These are phyloP conservation scores for Cephonodes hylas DNA, from an alignment of 2,888 invertebrate genomes.

Conservation along the genomic window DNA sequence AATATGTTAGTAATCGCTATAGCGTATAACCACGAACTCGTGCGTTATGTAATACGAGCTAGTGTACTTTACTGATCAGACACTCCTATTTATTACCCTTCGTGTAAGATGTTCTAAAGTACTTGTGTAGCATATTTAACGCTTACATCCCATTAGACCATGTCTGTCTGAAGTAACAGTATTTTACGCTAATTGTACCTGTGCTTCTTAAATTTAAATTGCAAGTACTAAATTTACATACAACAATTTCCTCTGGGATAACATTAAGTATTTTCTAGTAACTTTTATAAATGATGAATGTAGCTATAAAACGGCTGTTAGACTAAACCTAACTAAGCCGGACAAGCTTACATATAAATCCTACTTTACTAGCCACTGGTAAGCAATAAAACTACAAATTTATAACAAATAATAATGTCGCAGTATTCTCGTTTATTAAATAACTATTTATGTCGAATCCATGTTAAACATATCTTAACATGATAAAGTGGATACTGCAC, in stretches of 20 bases:
- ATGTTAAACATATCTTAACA: background rate
- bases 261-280: background rate
- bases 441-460: slow-evolving; percentile 1
- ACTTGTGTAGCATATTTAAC: background rate
- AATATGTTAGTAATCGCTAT: slow-evolving; percentile 44
- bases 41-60: background rate
- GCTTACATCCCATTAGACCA: background rate
- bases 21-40: background rate
- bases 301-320: background rate
- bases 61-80: slow-evolving; percentile 1
- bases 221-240: background rate
- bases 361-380: background rate
- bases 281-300: background rate
- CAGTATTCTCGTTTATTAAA: background rate
- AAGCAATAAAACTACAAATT: background rate
- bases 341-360: background rate
- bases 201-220: background rate
- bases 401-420: slow-evolving; percentile 1
- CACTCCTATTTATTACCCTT: background rate
- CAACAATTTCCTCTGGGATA: background rate
- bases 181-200: background rate
- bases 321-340: background rate
- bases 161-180: background rate
- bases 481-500: background rate
- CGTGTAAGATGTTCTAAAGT: background rate